These are phyloP conservation scores for Tricholaema leucomelas DNA, from an alignment of 2,113 vertebrate genomes.

Conservation along the genomic window DNA sequence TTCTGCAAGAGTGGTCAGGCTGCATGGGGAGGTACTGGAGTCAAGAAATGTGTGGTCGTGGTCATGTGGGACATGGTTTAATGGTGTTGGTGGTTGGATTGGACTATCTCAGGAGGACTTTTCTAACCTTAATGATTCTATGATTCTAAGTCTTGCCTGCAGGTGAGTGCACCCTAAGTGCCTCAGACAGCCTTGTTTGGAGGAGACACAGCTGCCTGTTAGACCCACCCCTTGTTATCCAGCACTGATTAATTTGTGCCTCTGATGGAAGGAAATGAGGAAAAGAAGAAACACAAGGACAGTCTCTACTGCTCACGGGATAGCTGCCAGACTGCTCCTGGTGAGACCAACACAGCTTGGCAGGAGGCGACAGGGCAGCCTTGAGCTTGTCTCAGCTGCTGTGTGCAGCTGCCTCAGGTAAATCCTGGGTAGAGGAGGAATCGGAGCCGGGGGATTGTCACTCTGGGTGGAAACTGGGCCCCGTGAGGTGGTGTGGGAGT, in stretches of 20 bases:
- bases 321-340: background rate
- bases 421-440: background rate
- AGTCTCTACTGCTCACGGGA: accelerated
- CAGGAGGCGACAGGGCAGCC: background rate
- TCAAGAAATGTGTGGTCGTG: no score
- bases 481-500: accelerated
- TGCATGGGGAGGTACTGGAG: no score
- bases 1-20: no score
- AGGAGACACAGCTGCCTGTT: background rate
- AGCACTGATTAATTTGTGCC: background rate
- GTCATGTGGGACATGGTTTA: no score
- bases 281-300: background rate
- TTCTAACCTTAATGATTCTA: no score
- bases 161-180: accelerated
- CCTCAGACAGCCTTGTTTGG: background rate
- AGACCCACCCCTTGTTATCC: no score
- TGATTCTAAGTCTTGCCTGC: background rate
- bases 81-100: no score
- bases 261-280: background rate
- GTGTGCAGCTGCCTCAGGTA: background rate
- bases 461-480: accelerated
- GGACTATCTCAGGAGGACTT: no score
- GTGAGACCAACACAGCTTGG: background rate
- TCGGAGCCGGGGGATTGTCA: accelerated
- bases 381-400: background rate